phyloP scores from a whole-genome alignment of 2,113 vertebrate genomes.

The Zosterops lateralis region DNA sequence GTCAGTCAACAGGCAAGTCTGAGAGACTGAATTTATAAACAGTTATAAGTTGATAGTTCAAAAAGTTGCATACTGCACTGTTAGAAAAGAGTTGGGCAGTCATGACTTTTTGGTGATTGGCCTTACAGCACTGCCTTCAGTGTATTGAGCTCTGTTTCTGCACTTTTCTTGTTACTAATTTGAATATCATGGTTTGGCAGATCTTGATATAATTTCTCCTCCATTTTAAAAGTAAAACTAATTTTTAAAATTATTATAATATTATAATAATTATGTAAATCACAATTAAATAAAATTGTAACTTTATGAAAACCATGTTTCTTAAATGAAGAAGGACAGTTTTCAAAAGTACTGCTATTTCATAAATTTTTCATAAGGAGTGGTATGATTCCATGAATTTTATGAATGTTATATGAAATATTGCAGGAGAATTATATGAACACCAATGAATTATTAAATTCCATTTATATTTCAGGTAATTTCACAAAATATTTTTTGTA shows the following conservation, averaged over 20 bases:
- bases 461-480: not conserved
- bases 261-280: not conserved
- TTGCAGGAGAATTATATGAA: not conserved
- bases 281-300: not conserved
- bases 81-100: not conserved
- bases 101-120: not conserved
- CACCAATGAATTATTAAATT: not conserved
- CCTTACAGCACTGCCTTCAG: not conserved
- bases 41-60: not conserved
- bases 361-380: not conserved
- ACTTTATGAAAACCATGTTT: not conserved
- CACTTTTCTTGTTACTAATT: not conserved
- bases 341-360: not conserved
- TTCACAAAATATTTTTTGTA: not conserved
- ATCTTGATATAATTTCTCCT: not conserved
- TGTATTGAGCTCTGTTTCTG: not conserved
- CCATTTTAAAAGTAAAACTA: not conserved
- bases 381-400: not conserved
- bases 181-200: not conserved
- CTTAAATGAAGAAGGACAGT: not conserved
- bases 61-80: rapidly evolving
- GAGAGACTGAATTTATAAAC: not conserved
- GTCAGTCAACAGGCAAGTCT: not conserved
- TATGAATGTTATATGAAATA: not conserved
- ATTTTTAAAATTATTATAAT: not conserved